These are phyloP conservation scores for Heliconius erato DNA, from an alignment of 2,888 invertebrate genomes.

Conservation along the genomic window DNA sequence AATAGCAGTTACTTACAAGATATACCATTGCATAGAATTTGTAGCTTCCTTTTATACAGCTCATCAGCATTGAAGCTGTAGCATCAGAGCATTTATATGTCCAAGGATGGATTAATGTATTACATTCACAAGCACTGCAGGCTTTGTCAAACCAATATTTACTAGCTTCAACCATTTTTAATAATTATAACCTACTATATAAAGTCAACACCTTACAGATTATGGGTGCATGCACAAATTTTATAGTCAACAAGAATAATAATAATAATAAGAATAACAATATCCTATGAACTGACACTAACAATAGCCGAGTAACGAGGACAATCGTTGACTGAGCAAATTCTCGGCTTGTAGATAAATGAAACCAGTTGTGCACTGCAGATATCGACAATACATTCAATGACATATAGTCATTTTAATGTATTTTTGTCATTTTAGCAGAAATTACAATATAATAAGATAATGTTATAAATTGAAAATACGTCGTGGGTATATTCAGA, in stretches of 20 bases:
- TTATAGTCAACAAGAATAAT: background rate
- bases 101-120: slow-evolving; percentile 83
- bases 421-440: background rate
- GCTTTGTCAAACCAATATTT: slow-evolving; percentile 80
- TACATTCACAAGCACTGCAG: slow-evolving; percentile 69
- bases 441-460: background rate
- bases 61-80: slow-evolving; percentile 73
- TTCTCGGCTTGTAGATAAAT: slow-evolving; percentile 5
- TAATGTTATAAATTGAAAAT: background rate
- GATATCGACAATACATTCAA: background rate
- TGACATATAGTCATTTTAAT: background rate
- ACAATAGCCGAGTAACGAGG: slow-evolving; percentile 19
- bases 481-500: background rate
- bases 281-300: slow-evolving; percentile 10
- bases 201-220: slow-evolving; percentile 1
- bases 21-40: slow-evolving; percentile 84
- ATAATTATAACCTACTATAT: slow-evolving; percentile 19
- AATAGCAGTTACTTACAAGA: slow-evolving; percentile 69
- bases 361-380: background rate
- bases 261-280: background rate
- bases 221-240: background rate
- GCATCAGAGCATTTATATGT: slow-evolving; percentile 77
- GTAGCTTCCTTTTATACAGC: slow-evolving; percentile 80
- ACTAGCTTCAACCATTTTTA: slow-evolving; percentile 82
- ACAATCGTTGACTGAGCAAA: slow-evolving; percentile 24